These are phyloP conservation scores for Catamblyrhynchus diadema DNA, from an alignment of 2,797 vertebrate species.

Conservation along the genomic window DNA sequence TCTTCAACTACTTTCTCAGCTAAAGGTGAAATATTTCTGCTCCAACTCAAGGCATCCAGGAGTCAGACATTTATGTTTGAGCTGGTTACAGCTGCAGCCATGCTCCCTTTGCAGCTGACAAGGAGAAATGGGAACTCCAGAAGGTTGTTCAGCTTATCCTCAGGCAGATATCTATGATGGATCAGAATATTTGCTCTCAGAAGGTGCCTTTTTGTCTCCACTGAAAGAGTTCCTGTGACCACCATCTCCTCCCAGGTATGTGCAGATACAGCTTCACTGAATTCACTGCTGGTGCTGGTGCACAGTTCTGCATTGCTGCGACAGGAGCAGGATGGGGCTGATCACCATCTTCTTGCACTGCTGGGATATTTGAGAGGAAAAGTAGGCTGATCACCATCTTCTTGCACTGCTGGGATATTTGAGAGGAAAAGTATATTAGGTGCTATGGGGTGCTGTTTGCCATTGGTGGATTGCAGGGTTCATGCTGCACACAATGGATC, in stretches of 20 bases:
- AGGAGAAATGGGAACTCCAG: background rate
- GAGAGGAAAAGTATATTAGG: background rate
- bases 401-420: background rate
- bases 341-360: background rate
- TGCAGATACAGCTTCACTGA: background rate
- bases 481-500: accelerated
- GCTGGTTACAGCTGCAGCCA: background rate
- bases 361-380: background rate
- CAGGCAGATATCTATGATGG: background rate
- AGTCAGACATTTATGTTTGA: background rate
- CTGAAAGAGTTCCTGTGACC: background rate
- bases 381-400: background rate
- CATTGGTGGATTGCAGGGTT: background rate
- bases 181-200: background rate
- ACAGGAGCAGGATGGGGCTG: background rate
- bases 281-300: background rate
- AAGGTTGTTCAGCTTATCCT: background rate
- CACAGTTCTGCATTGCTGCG: background rate
- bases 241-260: background rate
- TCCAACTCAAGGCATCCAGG: background rate
- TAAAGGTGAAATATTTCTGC: conserved; percentile 30
- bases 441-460: background rate
- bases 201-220: background rate
- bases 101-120: background rate
- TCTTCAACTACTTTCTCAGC: background rate